Evolutionary conservation across 2,113 vertebrate genomes (phyloP).

Genomic region (Otocyon megalotis): DNA sequence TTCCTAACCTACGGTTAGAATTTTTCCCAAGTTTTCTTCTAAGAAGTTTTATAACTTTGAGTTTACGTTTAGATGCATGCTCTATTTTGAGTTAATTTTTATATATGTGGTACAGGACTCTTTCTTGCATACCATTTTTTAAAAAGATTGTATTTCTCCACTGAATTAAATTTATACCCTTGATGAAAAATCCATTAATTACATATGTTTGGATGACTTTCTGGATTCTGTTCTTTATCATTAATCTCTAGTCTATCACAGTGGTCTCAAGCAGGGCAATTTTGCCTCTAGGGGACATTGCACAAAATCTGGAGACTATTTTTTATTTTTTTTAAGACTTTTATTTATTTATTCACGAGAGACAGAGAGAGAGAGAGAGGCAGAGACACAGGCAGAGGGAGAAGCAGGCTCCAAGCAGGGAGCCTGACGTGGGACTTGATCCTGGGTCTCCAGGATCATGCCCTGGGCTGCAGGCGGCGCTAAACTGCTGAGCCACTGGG

Average conservation of each 20-base stretch:
- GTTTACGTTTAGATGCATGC: neutral
- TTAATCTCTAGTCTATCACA: neutral
- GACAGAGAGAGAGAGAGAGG: too few relatives aligned
- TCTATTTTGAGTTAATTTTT: slow-evolving; percentile 41
- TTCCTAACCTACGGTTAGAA: neutral
- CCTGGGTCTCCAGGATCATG: too few relatives aligned
- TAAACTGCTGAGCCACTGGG: too few relatives aligned
- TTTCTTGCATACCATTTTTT: neutral
- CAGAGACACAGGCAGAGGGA: too few relatives aligned
- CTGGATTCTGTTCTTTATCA: neutral
- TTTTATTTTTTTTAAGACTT: neutral
- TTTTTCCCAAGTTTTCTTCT: neutral
- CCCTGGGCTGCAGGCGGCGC: too few relatives aligned
- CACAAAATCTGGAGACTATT: neutral
- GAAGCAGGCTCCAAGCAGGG: too few relatives aligned
- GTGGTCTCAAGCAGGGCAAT: neutral
- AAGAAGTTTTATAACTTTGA: neutral
- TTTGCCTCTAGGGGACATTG: neutral
- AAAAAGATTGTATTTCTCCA: neutral
- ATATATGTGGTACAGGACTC: neutral
- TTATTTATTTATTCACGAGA: too few relatives aligned
- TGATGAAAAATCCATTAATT: neutral
- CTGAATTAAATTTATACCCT: neutral
- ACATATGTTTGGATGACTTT: neutral
- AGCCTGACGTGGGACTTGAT: too few relatives aligned